A percentile compares a stretch with the other conserved stretches of the same genome.
These are phyloP conservation scores for Oryzias curvinotus DNA, from an alignment of 2,113 vertebrate genomes.

Conservation along the genomic window DNA sequence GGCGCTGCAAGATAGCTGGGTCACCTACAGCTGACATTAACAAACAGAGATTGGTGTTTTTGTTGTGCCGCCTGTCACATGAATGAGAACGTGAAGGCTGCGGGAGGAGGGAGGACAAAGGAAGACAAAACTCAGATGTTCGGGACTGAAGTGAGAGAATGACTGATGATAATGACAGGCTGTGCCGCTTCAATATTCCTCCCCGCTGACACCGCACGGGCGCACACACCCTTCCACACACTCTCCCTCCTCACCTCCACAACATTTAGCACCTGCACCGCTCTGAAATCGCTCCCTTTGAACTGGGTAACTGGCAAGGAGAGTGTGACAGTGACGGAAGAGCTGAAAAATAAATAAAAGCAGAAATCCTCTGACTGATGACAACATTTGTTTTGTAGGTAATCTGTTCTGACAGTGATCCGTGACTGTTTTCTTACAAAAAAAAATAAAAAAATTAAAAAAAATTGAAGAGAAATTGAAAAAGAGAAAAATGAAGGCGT, in stretches of 20 bases:
- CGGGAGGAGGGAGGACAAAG: slow-evolving; percentile 64
- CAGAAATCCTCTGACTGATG: slow-evolving; percentile 38
- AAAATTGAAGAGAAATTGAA: too few species aligned
- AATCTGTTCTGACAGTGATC: slow-evolving; percentile 62
- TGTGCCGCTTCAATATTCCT: slow-evolving; percentile 70
- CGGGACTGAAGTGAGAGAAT: slow-evolving; percentile 66
- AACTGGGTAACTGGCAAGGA: slow-evolving; percentile 51
- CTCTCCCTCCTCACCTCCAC: slow-evolving; percentile 51
- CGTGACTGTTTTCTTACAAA: slow-evolving; percentile 41
- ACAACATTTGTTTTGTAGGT: slow-evolving; percentile 57
- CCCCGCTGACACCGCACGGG: slow-evolving; percentile 55
- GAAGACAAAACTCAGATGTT: slow-evolving; percentile 66
- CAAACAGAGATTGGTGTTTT: slow-evolving; percentile 59
- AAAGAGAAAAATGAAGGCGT: slow-evolving; percentile 15
- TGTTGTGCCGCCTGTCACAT: slow-evolving; percentile 58
- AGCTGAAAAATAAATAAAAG: slow-evolving; percentile 10
- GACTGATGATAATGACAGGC: slow-evolving; percentile 73
- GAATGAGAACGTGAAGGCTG: slow-evolving; percentile 47
- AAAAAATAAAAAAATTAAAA: too few species aligned
- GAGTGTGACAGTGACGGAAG: slow-evolving; percentile 35
- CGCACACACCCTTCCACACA: slow-evolving; percentile 34
- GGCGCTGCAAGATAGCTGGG: slow-evolving; percentile 61
- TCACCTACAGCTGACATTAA: slow-evolving; percentile 67
- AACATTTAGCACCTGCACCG: slow-evolving; percentile 61
- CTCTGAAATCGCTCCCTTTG: slow-evolving; percentile 55